A percentile compares a stretch with the other conserved stretches of the same genome.
phyloP scores from a whole-genome alignment of 2,797 vertebrate species.

The Phoeniculus purpureus region DNA sequence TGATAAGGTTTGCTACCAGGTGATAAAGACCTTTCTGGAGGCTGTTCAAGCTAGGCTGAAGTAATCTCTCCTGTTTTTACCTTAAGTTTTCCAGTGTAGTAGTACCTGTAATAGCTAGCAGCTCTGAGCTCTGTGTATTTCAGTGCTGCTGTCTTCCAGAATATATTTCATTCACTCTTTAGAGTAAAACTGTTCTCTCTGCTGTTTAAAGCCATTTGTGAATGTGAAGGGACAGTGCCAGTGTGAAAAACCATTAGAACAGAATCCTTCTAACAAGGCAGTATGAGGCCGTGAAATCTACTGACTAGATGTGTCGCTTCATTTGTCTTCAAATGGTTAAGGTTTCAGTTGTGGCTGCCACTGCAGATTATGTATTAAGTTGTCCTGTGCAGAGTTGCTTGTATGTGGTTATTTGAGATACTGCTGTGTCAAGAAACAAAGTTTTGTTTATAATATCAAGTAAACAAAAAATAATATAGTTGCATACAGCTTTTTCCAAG shows the following conservation, averaged over 20 bases:
- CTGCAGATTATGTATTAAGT: neutral
- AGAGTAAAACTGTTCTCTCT: neutral
- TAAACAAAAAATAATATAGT: neutral
- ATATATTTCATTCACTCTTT: neutral
- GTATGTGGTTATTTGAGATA: neutral
- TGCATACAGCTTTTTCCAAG: neutral
- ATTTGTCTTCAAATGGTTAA: neutral
- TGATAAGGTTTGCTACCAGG: neutral
- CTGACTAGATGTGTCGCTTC: neutral
- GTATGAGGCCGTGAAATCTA: neutral
- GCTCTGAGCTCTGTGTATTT: neutral
- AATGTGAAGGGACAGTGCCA: neutral
- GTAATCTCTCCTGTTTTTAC: neutral
- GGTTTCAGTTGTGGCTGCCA: neutral
- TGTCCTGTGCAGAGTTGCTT: neutral
- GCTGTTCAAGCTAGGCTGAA: neutral
- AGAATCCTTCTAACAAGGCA: neutral
- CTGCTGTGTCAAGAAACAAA: neutral
- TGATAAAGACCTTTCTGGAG: neutral
- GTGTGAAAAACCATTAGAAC: neutral
- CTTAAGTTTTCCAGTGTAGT: accelerated
- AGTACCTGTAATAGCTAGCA: neutral
- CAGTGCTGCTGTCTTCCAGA: neutral
- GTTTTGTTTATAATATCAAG: neutral
- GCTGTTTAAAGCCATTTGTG: neutral